Percentiles rank a stretch among this genome's conserved stretches.
These are phyloP conservation scores for Zonitis immaculata DNA, from an alignment of 2,888 invertebrate genomes.

Conservation along the genomic window DNA sequence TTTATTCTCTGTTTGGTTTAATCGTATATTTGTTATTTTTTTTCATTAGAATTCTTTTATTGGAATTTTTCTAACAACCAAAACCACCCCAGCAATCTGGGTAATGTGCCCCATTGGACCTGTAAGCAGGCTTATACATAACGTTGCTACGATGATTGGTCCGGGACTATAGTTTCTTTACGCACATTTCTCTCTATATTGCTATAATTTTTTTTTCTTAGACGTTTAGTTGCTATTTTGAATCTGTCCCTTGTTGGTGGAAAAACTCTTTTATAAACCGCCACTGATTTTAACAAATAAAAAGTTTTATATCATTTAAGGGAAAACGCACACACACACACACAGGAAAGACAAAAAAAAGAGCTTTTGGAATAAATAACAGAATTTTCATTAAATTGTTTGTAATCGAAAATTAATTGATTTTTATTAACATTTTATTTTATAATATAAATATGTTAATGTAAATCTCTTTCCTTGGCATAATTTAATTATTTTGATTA, in stretches of 20 bases:
- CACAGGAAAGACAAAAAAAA: no score
- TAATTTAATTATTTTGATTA: neutral
- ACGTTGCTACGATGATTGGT: slow-evolving; percentile 41
- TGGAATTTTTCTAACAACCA: neutral
- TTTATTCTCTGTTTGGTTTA: no score
- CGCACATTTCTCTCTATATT: slow-evolving; percentile 19
- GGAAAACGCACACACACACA: no score
- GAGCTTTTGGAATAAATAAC: no score
- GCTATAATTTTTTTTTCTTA: slow-evolving; percentile 37
- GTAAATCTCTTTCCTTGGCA: neutral
- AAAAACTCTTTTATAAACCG: slow-evolving; percentile 26
- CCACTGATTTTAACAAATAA: neutral
- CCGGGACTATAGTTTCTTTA: slow-evolving; percentile 34
- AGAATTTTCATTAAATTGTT: no score
- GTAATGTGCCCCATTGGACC: slow-evolving; percentile 45
- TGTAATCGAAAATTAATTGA: neutral
- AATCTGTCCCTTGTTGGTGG: slow-evolving; percentile 38
- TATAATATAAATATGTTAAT: no score
- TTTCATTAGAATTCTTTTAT: neutral
- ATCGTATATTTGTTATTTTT: neutral
- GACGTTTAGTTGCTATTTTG: slow-evolving; percentile 40
- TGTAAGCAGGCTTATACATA: slow-evolving; percentile 44
- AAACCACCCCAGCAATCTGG: slow-evolving; percentile 38
- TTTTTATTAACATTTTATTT: neutral
- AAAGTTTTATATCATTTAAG: neutral